Percentiles rank a stretch among this genome's conserved stretches.
These are phyloP conservation scores for Diarsia rubi DNA, from an alignment of 2,888 invertebrate species.

Conservation along the genomic window DNA sequence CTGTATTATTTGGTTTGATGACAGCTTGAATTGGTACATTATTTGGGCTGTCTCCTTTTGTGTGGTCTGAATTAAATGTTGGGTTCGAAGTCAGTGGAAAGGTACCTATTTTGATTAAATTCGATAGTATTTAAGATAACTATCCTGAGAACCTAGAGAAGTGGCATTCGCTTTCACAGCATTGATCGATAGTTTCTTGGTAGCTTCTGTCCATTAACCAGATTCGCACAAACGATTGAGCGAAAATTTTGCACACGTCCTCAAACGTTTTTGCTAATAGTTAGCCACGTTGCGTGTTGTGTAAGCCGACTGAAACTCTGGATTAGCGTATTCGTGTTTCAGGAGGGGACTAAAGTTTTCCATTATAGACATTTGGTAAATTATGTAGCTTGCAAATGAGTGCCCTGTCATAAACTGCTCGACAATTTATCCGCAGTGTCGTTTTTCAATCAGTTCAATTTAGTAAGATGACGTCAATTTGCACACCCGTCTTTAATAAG, in stretches of 20 bases:
- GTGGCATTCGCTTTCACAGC: background rate
- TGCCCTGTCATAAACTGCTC: background rate
- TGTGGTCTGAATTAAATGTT: conserved; percentile 35
- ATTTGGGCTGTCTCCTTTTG: background rate
- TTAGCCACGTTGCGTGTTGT: too few species aligned
- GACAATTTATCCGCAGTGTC: background rate
- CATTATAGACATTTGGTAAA: background rate
- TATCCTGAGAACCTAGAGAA: background rate
- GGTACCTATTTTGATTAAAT: background rate
- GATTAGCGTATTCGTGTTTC: background rate
- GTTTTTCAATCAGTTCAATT: conserved; percentile 47
- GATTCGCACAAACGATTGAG: too few species aligned
- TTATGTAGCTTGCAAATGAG: background rate
- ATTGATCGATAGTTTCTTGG: background rate
- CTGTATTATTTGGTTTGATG: conserved; percentile 25
- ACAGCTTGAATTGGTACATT: background rate
- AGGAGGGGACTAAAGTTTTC: background rate
- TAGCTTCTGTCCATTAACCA: background rate
- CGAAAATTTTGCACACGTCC: too few species aligned
- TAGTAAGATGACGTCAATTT: conserved; percentile 31
- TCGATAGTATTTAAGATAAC: background rate
- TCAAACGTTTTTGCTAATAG: background rate
- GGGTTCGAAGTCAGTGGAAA: too few species aligned
- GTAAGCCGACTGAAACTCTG: background rate
- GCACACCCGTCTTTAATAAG: conserved; percentile 13